A percentile compares a stretch with the other conserved stretches of the same genome.
These are phyloP conservation scores for Limnephilus rhombicus DNA, from an alignment of 2,888 invertebrate genomes.

Conservation along the genomic window DNA sequence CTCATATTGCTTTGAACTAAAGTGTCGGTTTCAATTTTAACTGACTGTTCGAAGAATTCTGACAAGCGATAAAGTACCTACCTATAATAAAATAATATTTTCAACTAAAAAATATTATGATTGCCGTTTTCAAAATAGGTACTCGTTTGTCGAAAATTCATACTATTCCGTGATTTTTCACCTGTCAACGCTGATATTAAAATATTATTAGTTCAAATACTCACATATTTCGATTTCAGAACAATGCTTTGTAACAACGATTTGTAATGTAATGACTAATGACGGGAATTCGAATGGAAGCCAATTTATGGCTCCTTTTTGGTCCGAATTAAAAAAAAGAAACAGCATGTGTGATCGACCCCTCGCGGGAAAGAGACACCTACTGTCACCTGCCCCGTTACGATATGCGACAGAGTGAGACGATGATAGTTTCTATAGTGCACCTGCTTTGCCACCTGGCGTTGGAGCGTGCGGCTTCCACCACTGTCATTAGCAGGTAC, in stretches of 20 bases:
- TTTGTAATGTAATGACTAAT: conserved; percentile 11
- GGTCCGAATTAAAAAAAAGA: conserved; percentile 7
- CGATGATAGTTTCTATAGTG: conserved; percentile 39
- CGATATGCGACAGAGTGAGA: conserved; percentile 39
- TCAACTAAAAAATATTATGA: too few species aligned
- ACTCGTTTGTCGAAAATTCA: too few species aligned
- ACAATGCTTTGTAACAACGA: background rate
- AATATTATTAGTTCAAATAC: background rate
- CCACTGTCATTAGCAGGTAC: conserved; percentile 45
- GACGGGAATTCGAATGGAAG: background rate
- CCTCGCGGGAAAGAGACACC: conserved; percentile 45
- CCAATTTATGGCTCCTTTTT: background rate
- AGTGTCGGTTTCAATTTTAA: too few species aligned
- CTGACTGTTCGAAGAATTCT: too few species aligned
- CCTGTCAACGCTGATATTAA: too few species aligned
- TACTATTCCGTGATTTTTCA: too few species aligned
- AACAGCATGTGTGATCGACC: conserved; percentile 47
- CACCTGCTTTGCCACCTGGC: conserved; percentile 64
- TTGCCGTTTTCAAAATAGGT: too few species aligned
- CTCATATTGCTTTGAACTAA: background rate
- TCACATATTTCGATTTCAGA: background rate
- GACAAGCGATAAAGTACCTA: background rate
- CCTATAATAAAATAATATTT: background rate
- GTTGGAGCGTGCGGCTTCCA: conserved; percentile 45
- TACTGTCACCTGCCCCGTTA: conserved; percentile 53